phyloP scores from a whole-genome alignment of 1,140 invertebrate species.

The Drosophila azteca region DNA sequence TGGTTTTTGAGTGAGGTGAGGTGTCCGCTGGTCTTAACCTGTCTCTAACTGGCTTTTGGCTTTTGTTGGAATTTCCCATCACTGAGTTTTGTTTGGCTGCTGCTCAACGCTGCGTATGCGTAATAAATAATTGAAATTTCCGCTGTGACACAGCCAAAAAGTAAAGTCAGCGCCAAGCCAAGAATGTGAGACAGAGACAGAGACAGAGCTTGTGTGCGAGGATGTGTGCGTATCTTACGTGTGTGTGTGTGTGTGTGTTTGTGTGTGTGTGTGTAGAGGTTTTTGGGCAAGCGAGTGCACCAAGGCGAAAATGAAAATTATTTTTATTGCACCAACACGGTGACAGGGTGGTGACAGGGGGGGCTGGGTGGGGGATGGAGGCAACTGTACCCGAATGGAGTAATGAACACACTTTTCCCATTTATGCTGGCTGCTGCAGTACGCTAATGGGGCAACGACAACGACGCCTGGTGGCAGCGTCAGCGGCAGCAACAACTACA shows the following conservation, averaged over 20 bases:
- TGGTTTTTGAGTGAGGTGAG: no score
- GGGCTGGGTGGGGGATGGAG: no score
- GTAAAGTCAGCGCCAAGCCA: conserved; percentile 10
- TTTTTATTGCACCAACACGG: conserved; percentile 66
- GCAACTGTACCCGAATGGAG: conserved; percentile 16
- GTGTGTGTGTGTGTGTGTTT: not conserved
- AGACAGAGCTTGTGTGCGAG: conserved; percentile 17
- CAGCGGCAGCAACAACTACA: conserved; percentile 48
- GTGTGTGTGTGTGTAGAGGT: conserved; percentile 58
- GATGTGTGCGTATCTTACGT: conserved; percentile 36
- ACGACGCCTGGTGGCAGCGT: not conserved
- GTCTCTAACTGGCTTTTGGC: no score
- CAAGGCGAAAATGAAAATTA: conserved; percentile 78
- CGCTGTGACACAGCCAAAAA: conserved; percentile 45
- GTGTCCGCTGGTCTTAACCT: no score
- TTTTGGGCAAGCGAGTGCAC: conserved; percentile 77
- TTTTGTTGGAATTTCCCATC: no score
- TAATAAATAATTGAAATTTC: conserved; percentile 80
- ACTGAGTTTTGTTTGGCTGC: not conserved
- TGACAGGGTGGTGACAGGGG: not conserved
- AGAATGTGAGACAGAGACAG: conserved; percentile 20
- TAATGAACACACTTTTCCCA: conserved; percentile 82
- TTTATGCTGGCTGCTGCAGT: conserved; percentile 70
- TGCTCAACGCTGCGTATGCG: conserved; percentile 66
- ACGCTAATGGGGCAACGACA: conserved; percentile 66